A percentile compares a stretch with the other conserved stretches of the same genome.
Conservation (phyloP, 1,140 invertebrate genomes). For the Asobara japonica region DNA sequence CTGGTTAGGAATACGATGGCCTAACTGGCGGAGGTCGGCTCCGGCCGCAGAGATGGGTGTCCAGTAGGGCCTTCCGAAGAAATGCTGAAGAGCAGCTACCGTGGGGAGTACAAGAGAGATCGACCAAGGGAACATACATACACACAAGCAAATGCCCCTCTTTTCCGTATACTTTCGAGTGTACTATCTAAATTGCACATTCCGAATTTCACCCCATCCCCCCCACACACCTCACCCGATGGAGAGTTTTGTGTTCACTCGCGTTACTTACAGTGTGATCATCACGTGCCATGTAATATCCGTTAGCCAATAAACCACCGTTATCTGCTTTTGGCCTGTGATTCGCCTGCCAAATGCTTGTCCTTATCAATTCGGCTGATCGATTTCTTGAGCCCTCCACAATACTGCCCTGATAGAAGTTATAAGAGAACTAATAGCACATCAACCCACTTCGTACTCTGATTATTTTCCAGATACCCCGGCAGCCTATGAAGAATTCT, state of each 20-base stretch:
- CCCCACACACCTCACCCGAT: too few species aligned
- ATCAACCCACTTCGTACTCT: neutral
- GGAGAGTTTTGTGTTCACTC: neutral
- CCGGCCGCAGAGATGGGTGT: too few species aligned
- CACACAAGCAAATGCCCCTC: too few species aligned
- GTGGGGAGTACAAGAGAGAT: too few species aligned
- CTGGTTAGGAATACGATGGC: too few species aligned
- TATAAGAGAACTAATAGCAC: neutral
- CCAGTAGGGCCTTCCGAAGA: too few species aligned
- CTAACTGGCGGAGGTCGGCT: too few species aligned
- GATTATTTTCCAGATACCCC: conserved; percentile 4
- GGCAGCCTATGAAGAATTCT: neutral
- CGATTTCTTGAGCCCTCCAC: neutral
- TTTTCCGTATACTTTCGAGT: too few species aligned
- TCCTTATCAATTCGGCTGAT: neutral
- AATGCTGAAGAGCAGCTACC: too few species aligned
- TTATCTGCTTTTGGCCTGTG: neutral
- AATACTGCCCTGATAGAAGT: neutral
- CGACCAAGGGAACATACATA: too few species aligned
- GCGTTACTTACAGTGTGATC: neutral
- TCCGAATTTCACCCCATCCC: neutral
- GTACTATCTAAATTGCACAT: neutral
- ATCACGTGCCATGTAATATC: conserved; percentile 22
- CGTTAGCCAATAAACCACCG: conserved; percentile 10
- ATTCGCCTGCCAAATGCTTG: neutral